A percentile compares a stretch with the other conserved stretches of the same genome.
Conservation (phyloP, 2,113 vertebrate genomes). For the Aleadryas rufinucha region DNA sequence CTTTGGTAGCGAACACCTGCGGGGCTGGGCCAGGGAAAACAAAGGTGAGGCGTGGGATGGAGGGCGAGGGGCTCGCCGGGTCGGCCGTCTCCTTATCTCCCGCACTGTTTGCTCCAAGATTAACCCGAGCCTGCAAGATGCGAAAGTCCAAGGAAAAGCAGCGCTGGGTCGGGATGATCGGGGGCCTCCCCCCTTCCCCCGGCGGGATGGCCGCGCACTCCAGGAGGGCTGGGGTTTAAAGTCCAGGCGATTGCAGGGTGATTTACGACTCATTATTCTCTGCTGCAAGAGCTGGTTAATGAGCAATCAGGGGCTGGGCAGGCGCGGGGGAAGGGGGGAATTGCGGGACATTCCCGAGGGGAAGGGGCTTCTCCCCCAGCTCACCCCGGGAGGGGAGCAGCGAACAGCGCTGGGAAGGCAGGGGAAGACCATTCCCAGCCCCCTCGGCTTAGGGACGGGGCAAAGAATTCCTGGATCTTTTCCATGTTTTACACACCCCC, state of each 20-base stretch:
- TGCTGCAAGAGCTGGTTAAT: constrained; percentile 29
- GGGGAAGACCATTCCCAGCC: background rate
- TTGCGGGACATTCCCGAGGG: background rate
- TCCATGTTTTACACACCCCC: background rate
- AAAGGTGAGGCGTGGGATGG: background rate
- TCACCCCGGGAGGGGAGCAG: background rate
- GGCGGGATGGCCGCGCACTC: background rate
- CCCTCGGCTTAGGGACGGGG: background rate
- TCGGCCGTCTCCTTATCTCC: constrained; percentile 27
- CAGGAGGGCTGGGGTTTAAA: background rate
- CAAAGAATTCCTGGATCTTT: background rate
- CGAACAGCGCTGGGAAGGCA: background rate
- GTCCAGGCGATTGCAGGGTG: background rate
- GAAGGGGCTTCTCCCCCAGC: background rate
- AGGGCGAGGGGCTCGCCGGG: background rate
- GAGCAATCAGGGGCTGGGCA: constrained; percentile 36
- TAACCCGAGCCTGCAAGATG: background rate
- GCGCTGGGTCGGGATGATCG: background rate
- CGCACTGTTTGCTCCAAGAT: constrained; percentile 32
- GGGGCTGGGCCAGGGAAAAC: background rate
- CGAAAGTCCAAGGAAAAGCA: constrained; percentile 18
- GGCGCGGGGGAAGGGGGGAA: background rate
- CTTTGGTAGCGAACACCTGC: background rate
- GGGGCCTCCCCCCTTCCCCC: background rate
- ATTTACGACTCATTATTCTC: constrained; percentile 38